A percentile compares a stretch with the other conserved stretches of the same genome.
phyloP scores from a whole-genome alignment of 2,113 vertebrate species.

The Ibidorhyncha struthersii region DNA sequence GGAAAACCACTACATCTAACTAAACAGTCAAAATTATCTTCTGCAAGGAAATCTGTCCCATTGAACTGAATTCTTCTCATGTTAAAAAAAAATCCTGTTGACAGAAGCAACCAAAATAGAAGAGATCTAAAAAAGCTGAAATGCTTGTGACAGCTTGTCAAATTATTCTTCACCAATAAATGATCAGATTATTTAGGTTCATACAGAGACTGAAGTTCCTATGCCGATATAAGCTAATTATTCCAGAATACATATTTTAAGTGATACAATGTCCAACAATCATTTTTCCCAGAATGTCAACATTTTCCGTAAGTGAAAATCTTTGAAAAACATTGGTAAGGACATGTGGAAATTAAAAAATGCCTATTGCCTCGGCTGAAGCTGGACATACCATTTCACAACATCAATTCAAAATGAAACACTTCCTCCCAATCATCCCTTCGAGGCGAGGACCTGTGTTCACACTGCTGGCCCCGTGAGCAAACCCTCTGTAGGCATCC shows the following conservation, averaged over 20 bases:
- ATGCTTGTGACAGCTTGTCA: background rate
- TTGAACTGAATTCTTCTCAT: conserved; percentile 14
- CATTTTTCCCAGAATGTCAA: background rate
- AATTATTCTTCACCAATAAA: background rate
- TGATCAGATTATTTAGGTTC: background rate
- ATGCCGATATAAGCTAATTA: background rate
- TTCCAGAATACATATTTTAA: background rate
- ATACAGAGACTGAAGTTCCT: background rate
- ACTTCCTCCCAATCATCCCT: background rate
- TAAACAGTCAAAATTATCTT: conserved; percentile 47
- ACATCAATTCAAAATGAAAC: background rate
- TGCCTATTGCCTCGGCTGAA: background rate
- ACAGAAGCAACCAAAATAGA: conserved; percentile 40
- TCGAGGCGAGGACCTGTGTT: rapidly evolving
- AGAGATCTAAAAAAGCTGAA: background rate
- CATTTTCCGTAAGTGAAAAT: background rate
- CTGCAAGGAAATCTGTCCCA: conserved; percentile 54
- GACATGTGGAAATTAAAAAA: background rate
- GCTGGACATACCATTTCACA: background rate
- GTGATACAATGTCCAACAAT: background rate
- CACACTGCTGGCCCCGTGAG: rapidly evolving
- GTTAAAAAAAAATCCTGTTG: background rate
- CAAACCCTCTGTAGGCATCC: background rate
- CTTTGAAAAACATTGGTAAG: background rate
- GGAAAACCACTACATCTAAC: conserved; percentile 23